A percentile compares a stretch with the other conserved stretches of the same genome.
These are phyloP conservation scores for Lasioglossum albipes DNA, from an alignment of 1,140 invertebrate genomes.

Conservation along the genomic window DNA sequence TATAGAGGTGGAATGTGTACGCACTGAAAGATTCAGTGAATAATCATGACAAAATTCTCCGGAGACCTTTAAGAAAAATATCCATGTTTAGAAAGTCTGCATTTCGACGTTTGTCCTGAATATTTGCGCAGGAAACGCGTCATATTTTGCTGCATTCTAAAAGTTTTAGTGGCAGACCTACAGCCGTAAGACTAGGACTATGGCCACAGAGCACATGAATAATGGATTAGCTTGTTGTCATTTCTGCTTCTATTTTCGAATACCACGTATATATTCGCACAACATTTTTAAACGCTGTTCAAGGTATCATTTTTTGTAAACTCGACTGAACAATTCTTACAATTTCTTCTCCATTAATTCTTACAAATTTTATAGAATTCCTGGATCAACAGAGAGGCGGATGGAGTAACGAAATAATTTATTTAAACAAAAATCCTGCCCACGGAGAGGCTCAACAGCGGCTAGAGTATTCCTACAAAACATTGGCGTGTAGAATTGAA, in stretches of 20 bases:
- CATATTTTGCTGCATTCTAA: neutral
- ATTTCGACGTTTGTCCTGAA: neutral
- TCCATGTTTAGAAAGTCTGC: constrained; percentile 9
- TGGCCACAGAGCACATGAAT: neutral
- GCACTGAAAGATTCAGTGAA: neutral
- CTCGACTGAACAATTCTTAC: neutral
- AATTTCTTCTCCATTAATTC: too few relatives aligned
- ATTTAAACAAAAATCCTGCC: too few relatives aligned
- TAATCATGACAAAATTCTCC: neutral
- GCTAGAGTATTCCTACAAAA: too few relatives aligned
- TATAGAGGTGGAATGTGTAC: neutral
- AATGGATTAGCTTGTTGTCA: neutral
- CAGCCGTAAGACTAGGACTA: neutral
- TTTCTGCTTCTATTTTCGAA: neutral
- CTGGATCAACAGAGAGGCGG: too few relatives aligned
- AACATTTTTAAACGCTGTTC: neutral
- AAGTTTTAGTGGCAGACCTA: neutral
- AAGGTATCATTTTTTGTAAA: neutral
- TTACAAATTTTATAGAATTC: too few relatives aligned
- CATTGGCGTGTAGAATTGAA: too few relatives aligned
- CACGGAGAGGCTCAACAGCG: too few relatives aligned
- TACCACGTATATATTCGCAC: too few relatives aligned
- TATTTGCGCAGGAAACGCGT: neutral
- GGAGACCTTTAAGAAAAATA: neutral
- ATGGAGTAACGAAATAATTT: too few relatives aligned